A percentile compares a stretch with the other conserved stretches of the same genome.
Conservation (phyloP, 2,113 vertebrate genomes). For the Phasianus colchicus region DNA sequence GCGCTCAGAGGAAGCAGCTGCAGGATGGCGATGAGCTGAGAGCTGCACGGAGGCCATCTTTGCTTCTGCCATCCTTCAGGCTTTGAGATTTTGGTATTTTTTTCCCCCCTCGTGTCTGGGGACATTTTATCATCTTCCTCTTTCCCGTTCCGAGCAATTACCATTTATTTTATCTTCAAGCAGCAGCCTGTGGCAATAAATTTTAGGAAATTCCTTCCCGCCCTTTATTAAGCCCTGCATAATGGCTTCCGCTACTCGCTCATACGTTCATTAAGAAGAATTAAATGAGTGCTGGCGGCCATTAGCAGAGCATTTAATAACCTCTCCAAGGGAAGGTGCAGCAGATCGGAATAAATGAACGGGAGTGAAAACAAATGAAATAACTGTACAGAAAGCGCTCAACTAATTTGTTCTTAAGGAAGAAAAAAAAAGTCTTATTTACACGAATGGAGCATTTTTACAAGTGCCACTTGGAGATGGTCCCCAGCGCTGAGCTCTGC, state of each 20-base stretch:
- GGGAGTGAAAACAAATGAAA: slow-evolving; percentile 56
- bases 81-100: slow-evolving; percentile 15
- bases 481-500: neutral
- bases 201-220: slow-evolving; percentile 67
- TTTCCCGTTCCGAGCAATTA: slow-evolving; percentile 59
- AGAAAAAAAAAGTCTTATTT: neutral
- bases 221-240: slow-evolving; percentile 67
- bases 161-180: slow-evolving; percentile 74
- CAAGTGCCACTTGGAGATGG: neutral
- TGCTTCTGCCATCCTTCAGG: neutral
- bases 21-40: neutral
- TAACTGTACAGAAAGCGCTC: slow-evolving; percentile 49
- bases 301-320: slow-evolving; percentile 67
- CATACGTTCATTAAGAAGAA: slow-evolving; percentile 65
- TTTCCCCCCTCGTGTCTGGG: slow-evolving; percentile 29
- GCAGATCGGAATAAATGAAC: slow-evolving; percentile 68
- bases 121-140: slow-evolving; percentile 58
- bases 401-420: slow-evolving; percentile 38
- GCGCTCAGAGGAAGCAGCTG: neutral
- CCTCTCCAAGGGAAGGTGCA: slow-evolving; percentile 65
- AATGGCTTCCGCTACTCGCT: slow-evolving; percentile 60
- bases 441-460: neutral
- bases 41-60: neutral
- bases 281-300: slow-evolving; percentile 65
- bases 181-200: slow-evolving; percentile 66